These are phyloP conservation scores for Catostylus mosaicus DNA, from an alignment of 30 jellyfish, hydroid and myxozoan genomes.

Conservation along the genomic window DNA sequence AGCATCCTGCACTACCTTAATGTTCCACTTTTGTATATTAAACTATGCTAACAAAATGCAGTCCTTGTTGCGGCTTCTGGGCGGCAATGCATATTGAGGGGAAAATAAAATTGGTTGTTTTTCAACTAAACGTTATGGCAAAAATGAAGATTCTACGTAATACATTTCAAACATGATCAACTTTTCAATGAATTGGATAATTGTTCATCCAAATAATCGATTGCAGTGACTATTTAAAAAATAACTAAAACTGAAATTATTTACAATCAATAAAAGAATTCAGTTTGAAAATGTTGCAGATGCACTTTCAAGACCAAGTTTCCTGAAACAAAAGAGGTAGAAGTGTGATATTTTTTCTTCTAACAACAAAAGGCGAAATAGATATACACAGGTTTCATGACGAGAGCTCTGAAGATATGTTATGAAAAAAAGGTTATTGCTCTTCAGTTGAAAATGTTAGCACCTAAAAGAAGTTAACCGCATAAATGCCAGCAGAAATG, in stretches of 20 bases:
- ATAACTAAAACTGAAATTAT: neutral
- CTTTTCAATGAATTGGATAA: too few relatives aligned
- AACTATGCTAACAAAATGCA: too few relatives aligned
- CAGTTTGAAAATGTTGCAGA: constrained; percentile 51
- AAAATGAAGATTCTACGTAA: neutral
- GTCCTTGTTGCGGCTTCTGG: too few relatives aligned
- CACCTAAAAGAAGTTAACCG: neutral
- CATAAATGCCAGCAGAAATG: neutral
- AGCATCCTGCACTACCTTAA: too few relatives aligned
- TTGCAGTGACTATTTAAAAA: neutral
- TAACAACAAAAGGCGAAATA: neutral
- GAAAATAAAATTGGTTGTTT: neutral
- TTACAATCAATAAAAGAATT: neutral
- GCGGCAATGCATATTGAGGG: too few relatives aligned
- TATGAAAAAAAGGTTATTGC: neutral
- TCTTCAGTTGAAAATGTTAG: too few relatives aligned
- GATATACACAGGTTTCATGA: neutral
- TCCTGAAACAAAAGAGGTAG: constrained; percentile 14
- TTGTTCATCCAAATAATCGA: too few relatives aligned
- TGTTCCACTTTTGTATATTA: too few relatives aligned
- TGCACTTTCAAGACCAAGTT: constrained; percentile 54
- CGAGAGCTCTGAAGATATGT: neutral
- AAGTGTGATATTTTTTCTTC: neutral
- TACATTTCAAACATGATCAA: too few relatives aligned
- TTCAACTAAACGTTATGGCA: neutral